These are phyloP conservation scores for Carapus acus DNA, from an alignment of 2,797 vertebrate species.

Conservation along the genomic window DNA sequence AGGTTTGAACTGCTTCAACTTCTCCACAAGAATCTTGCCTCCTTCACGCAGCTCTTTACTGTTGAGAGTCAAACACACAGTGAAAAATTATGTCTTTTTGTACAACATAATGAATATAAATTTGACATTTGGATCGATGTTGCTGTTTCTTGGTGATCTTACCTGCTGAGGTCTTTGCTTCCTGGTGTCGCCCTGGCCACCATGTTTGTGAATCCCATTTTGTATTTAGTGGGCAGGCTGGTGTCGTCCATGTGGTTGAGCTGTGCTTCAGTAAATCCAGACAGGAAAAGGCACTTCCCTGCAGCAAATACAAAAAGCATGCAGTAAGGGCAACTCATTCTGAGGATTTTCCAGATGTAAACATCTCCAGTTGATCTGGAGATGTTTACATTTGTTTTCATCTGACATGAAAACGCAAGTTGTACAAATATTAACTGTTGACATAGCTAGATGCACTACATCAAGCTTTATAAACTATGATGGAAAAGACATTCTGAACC, in stretches of 20 bases:
- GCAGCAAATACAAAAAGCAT: constrained; percentile 22
- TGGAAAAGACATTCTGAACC: too few relatives aligned
- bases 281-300: constrained; percentile 98
- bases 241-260: constrained; percentile 90
- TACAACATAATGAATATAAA: too few relatives aligned
- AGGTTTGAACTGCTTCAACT: constrained; percentile 89
- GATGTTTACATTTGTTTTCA: too few relatives aligned
- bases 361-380: too few relatives aligned
- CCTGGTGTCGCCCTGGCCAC: constrained; percentile 93
- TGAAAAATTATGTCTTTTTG: too few relatives aligned
- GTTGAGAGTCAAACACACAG: constrained; percentile 26
- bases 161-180: constrained; percentile 97
- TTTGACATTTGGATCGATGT: too few relatives aligned
- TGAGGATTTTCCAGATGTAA: too few relatives aligned
- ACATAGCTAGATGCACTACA: too few relatives aligned
- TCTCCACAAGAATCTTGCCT: constrained; percentile 94
- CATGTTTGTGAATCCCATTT: constrained; percentile 99
- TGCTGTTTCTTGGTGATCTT: background rate
- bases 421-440: too few relatives aligned
- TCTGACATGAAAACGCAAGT: too few relatives aligned
- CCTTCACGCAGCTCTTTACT: constrained; percentile 98
- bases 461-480: too few relatives aligned
- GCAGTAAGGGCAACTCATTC: too few relatives aligned
- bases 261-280: constrained; percentile 90
- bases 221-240: constrained; percentile 85